Evolutionary conservation across 2,797 vertebrate species (phyloP).

Genomic region (Spinibarbus caldwelli): DNA sequence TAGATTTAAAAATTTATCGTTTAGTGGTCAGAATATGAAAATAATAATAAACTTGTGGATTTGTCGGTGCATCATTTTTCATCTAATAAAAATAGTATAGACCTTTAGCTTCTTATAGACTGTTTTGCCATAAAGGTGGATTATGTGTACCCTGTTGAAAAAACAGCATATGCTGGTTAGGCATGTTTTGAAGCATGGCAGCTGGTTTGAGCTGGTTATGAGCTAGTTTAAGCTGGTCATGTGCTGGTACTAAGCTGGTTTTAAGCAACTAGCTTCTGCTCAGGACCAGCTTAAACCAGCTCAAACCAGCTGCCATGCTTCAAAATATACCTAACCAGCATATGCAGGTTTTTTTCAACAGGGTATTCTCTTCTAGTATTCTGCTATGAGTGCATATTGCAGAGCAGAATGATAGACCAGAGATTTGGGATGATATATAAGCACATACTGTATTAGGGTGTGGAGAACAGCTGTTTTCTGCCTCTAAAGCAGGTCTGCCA

Average conservation of each 20-base stretch:
- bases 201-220: too few species aligned
- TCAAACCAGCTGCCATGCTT: too few species aligned
- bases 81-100: neutral
- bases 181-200: too few species aligned
- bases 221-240: too few species aligned
- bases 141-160: too few species aligned
- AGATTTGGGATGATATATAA: conserved; percentile 50
- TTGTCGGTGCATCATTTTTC: neutral
- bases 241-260: too few species aligned
- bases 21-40: neutral
- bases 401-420: conserved; percentile 25
- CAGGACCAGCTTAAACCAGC: too few species aligned
- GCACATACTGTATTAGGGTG: conserved; percentile 49
- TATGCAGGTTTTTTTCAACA: too few species aligned
- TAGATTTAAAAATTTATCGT: neutral
- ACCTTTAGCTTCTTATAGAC: neutral
- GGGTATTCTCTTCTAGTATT: neutral
- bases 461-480: conserved; percentile 64
- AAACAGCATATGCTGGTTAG: too few species aligned
- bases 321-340: too few species aligned
- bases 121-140: neutral
- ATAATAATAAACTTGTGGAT: neutral
- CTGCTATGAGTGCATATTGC: neutral
- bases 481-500: conserved; percentile 59
- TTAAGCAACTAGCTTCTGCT: too few species aligned